Evolutionary conservation across 2,888 invertebrate genomes (phyloP), one percentile per base, ranked within the genome.

Genomic region (Cryptophagus acutangulus): DNA sequence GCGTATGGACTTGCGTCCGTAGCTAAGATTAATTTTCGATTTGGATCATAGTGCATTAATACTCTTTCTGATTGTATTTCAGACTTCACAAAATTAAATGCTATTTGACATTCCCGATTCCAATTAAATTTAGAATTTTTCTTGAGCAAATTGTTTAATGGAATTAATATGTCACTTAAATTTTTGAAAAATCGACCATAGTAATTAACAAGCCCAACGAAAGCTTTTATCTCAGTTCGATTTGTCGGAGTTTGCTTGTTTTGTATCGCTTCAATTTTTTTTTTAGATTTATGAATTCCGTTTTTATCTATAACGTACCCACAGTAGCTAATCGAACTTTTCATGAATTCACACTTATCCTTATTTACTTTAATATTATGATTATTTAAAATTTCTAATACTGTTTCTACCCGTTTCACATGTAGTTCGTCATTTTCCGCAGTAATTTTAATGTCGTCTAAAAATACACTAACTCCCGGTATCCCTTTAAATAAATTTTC

Each of bases 321-420:
- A 12, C 67, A 49, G 49, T 63, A 66, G n/a, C 49, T 43, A 15
- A 63, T 48, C 36, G 57, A 39, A 1, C 53, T 34, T 43, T 57
- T 40, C 17, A 58, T 61, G 41, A 67, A 62, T 14, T 40, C 35
- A 51, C 63, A 63, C 41, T 67, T 66, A n/a, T 52, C 38, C 10
- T 33, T 26, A 17, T 58, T 54, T 10, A 63, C 43, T 14, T 44
- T 57, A 10, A 58, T 47, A n/a, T 57, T 58, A 18, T 54, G 42
- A 2, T 55, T 41, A 4, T 16, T 36, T 13, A 49, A 55, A 31
- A 43, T 51, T 2, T 35, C 28, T 1, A 62, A 47, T 8, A 62
- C 56, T 9, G 14, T 8, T 17, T 48, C 39, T 20, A 61, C 39
- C 13, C 48, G 47, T 18, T 53, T 18, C 14, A 39, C 14, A 46